A percentile compares a stretch with the other conserved stretches of the same genome.
Evolutionary conservation across 2,888 invertebrate genomes (phyloP).

Genomic region (Erpobdella octoculata): DNA sequence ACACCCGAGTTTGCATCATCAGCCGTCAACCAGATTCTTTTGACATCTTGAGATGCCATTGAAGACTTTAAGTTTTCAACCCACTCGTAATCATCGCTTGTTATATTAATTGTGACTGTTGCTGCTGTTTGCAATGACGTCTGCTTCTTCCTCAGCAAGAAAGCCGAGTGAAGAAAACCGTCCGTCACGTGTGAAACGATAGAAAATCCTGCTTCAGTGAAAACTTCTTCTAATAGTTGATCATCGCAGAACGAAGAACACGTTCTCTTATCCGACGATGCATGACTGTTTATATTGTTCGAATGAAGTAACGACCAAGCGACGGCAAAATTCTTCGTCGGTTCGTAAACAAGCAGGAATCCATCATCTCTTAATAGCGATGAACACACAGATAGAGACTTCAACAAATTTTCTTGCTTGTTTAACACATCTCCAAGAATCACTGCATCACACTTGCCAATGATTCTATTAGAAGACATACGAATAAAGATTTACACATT

Average conservation of each 20-base stretch:
- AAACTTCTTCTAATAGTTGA: slow-evolving; percentile 38
- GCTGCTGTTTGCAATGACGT: not conserved
- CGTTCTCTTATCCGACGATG: slow-evolving; percentile 31
- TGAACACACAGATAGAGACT: slow-evolving; percentile 34
- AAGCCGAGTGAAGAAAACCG: slow-evolving; percentile 55
- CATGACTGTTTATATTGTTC: slow-evolving; percentile 36
- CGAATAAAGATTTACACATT: not conserved
- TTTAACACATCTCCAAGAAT: slow-evolving; percentile 44
- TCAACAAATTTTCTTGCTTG: slow-evolving; percentile 38
- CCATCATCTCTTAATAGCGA: slow-evolving; percentile 61
- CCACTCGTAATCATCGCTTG: slow-evolving; percentile 57
- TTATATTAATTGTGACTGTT: slow-evolving; percentile 27
- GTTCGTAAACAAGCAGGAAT: slow-evolving; percentile 52
- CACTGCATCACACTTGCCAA: slow-evolving; percentile 41
- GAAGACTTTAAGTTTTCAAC: slow-evolving; percentile 66
- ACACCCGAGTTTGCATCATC: slow-evolving; percentile 57
- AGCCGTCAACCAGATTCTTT: slow-evolving; percentile 60
- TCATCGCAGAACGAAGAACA: slow-evolving; percentile 39
- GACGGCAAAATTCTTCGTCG: slow-evolving; percentile 47
- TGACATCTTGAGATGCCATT: slow-evolving; percentile 59
- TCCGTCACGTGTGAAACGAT: slow-evolving; percentile 62
- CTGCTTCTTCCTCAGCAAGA: slow-evolving; percentile 61
- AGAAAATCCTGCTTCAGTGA: slow-evolving; percentile 54
- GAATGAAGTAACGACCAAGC: slow-evolving; percentile 40
- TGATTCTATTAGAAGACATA: slow-evolving; percentile 2